Evolutionary conservation across 2,797 vertebrate genomes (phyloP).

Genomic region (Pseudochirops cupreus): DNA sequence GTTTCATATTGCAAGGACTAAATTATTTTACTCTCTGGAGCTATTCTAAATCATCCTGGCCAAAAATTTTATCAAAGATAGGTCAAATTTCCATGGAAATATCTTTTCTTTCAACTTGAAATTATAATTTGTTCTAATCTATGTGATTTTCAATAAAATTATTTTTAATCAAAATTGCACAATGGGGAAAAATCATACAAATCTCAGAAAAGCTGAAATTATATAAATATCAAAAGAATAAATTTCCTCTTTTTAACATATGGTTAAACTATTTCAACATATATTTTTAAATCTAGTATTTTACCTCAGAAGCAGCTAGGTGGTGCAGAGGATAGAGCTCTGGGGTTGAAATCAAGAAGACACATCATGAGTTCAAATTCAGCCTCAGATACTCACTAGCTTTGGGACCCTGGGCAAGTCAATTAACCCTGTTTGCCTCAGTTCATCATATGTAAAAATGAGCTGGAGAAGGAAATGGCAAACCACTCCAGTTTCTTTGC

Average conservation of each 20-base stretch:
- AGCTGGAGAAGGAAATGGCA: not conserved
- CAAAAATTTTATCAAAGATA: constrained; percentile 11
- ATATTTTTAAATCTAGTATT: not conserved
- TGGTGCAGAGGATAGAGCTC: not conserved
- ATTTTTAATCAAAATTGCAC: constrained; percentile 39
- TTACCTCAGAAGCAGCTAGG: not conserved
- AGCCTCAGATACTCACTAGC: not conserved
- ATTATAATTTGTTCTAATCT: constrained; percentile 32
- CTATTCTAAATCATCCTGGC: not conserved
- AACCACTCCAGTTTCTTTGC: not conserved
- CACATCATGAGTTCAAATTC: not conserved
- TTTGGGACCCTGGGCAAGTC: not conserved
- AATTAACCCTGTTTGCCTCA: not conserved
- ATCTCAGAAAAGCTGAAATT: constrained; percentile 12
- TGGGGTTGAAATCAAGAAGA: not conserved
- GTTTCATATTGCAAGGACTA: not conserved
- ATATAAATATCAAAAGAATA: not conserved
- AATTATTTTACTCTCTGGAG: not conserved
- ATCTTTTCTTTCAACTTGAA: not conserved
- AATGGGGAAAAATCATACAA: constrained; percentile 31
- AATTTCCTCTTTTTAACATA: not conserved
- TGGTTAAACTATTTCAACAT: not conserved
- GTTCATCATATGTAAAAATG: not conserved
- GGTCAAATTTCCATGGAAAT: constrained; percentile 5
- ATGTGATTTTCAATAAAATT: not conserved